Evolutionary conservation across 2,797 vertebrate species (phyloP), one percentile per base, ranked within the genome.

Genomic region (Sebastes dallii): DNA sequence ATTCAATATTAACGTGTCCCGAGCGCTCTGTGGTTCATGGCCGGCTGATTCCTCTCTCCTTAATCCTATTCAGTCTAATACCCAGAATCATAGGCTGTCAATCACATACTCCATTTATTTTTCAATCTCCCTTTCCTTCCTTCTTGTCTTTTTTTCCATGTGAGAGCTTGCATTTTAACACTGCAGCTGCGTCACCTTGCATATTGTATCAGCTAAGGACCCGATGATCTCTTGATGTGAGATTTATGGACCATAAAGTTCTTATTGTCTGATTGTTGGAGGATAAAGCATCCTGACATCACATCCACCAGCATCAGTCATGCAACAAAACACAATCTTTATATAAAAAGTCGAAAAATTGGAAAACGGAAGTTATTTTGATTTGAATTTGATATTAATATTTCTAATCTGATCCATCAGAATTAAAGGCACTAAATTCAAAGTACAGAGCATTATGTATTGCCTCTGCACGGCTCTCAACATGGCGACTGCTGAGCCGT

Each of bases 41-140:
- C 72, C 16, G 32, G 50, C 75, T 77, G 90, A 80, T 82, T 92
- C 20, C 80, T 73, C 83, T 76, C 80, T 69, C 75, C 60, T 78
- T 85, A 90, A 91, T 90, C 89, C 89, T 91, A 91, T 92, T 88
- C 87, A 80, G 59, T 82, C 85, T 91, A 92, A 92, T 86, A 86
- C 84, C 84, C 70, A 64, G 86, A 94, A 87, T 93, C 88, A 86
- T 83, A 76, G 75, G 84, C 88, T 92, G 92, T 91, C 93, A 91
- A 80, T 93, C 92, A 88, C 84, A 81, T 81, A 89, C 83, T 87
- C 89, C 88, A 93, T 93, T 94, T 94, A 92, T 90, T 93, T 94
- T 92, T 88, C 91, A 92, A 91, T 93, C 87, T 92, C 68, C 75
- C 34, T 34, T 66, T 79, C 76, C 58, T 82, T 76, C 64, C 71